Evolutionary conservation across 2,888 invertebrate species (phyloP), one percentile per base, ranked within the genome.

Genomic region (Andrena chrysosceles): DNA sequence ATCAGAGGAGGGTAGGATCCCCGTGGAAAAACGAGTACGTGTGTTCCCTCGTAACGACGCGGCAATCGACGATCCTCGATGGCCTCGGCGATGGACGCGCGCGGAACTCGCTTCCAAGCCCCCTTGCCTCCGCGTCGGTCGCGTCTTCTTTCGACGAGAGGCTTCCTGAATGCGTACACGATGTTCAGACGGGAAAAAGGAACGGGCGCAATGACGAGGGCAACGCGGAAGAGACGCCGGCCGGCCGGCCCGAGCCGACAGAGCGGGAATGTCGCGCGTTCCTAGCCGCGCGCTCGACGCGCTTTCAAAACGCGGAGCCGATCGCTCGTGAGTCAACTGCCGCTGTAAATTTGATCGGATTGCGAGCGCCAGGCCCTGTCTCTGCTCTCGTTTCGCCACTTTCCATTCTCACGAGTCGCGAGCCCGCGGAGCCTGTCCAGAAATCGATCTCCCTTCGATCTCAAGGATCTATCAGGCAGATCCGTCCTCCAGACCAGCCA

Each of bases 1-100:
- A 66, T 29, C 77, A 69, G n/a, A 64, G 31, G 26, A 56, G 64
- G 56, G 59, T 59, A 66, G 59, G n/a, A 42, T 76, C 78, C 48
- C 42, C 29, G 63, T 13, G 26, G 56, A 56, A 56, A 56, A 56
- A 56, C 56, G 56, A 56, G 56, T 56, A 42, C 74, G 54, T 67
- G 68, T 77, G 26, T 31, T n/a, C 31, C 29, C 29, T 62, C 60
- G 60, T 31, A 31, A 26, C 31, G 60, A 33, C 23, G 42, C 35
- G 16, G 48, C 49, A 29, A 49, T 67, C 67, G 67, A 23, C 56
- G 56, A 23, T 23, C 23, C 56, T 26, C 56, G 26, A 54, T 10
- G 54, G 54, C 23, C 54, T 54, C 54, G 54, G 23, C 20, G 54
- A 54, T 23, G 20, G 54, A 54, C 23, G 54, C 20, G 16, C 54